Evolutionary conservation across 30 jellyfish, hydroid and myxozoan species (phyloP).

Genomic region (Hydra vulgaris): DNA sequence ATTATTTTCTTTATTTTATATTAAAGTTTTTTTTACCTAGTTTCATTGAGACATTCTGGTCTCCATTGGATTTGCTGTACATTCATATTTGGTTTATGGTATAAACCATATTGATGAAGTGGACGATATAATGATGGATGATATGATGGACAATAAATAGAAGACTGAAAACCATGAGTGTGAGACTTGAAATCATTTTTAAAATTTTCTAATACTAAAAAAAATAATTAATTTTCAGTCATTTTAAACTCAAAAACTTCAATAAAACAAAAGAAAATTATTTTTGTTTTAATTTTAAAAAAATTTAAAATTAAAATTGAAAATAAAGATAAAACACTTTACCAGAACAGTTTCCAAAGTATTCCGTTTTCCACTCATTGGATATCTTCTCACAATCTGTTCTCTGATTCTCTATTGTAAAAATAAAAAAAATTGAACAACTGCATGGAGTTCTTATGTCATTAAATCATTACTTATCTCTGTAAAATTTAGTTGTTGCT

Average conservation of each 20-base stretch:
- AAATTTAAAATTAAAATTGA: too few species aligned
- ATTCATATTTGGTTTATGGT: background rate
- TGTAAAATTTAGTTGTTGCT: too few species aligned
- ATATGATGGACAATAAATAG: background rate
- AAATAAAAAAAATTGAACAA: too few species aligned
- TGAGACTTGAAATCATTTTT: background rate
- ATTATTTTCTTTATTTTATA: too few species aligned
- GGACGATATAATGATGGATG: too few species aligned
- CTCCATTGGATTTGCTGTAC: constrained; percentile 36
- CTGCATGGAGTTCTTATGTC: background rate
- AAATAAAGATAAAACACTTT: too few species aligned
- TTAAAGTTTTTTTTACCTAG: background rate
- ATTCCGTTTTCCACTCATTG: background rate
- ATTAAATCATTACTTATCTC: too few species aligned
- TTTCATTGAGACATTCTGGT: constrained; percentile 44
- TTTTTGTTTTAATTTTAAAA: too few species aligned
- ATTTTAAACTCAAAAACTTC: too few species aligned
- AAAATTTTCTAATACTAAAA: background rate
- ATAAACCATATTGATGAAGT: background rate
- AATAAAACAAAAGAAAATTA: too few species aligned
- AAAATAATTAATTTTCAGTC: too few species aligned
- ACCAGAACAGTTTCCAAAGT: background rate
- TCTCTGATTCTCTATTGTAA: background rate
- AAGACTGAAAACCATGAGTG: background rate
- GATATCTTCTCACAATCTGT: background rate